Base-by-base conservation (phyloP, 2,888 invertebrate genomes). In the Cistogaster globosa region DNA sequence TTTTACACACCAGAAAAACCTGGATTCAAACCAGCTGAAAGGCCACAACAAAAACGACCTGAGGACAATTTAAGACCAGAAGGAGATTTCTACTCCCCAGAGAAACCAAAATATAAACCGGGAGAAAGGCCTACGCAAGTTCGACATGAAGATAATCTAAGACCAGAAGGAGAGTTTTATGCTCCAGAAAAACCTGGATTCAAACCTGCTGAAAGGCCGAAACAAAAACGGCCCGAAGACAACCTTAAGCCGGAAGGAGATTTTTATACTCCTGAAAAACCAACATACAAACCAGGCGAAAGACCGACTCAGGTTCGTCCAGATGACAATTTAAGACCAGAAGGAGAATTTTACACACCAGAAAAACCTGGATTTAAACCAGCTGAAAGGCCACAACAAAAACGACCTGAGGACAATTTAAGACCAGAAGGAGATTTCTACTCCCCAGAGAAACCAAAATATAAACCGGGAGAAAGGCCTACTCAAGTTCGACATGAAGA, bases 211-310 rank as follows among this genome's bases (percentile, higher is more conserved):
- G 94, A 94, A 88, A 88, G 93, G 42, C 93, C 91, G 0, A 89
- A 94, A 87, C 94, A 83, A 42, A 71, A 65, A 16, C 90, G 88
- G 36, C 94, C 93, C 0, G 89, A 92, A 32, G 58, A 95, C 88
- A 95, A 95, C 89, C 87, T 95, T 0, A 91, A 89, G 60, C 94
- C 95, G 0, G 94, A 95, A 87, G 94, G 95, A 0, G 94, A 94
- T 0, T 94, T 94, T 86, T 93, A 93, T 7, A 22, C 74, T 76
- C 89, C 90, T 0, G 94, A 93, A 0, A 90, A 90, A 88, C 94
- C 93, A 0, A 92, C 90, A 60, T 94, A 94, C 84, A 78, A 58
- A 12, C 94, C 94, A 0, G 94, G 93, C 48, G 94, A 94, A 83
- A 88, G 92, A 57, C 92, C 90, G 0, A 91, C 87, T 90, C 93